Conservation (phyloP, 2,888 invertebrate species). For the Electrophaes corylata region DNA sequence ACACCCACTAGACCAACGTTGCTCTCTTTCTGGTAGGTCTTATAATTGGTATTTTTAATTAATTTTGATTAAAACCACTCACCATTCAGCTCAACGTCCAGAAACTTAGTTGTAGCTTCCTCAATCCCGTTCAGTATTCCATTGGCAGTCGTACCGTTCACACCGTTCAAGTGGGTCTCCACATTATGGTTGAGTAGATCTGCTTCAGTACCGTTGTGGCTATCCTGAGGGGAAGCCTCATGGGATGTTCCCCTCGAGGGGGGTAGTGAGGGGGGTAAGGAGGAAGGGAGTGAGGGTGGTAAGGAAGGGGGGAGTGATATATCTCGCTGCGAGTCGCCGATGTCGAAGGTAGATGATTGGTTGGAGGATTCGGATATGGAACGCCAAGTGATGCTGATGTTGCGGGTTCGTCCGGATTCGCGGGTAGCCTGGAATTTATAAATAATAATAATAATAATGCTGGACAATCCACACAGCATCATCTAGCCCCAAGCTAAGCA, state of each 20-base stretch:
- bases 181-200: slow-evolving; percentile 54
- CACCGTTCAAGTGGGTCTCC: slow-evolving; percentile 49
- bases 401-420: slow-evolving; percentile 64
- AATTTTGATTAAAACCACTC: slow-evolving; percentile 44
- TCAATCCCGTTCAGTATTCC: slow-evolving; percentile 59
- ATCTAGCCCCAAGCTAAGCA: no score
- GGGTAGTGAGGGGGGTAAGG: slow-evolving; percentile 29
- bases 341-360: slow-evolving; percentile 71
- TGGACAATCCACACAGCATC: no score
- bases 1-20: no score
- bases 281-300: slow-evolving; percentile 29
- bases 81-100: slow-evolving; percentile 78
- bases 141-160: slow-evolving; percentile 56
- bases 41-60: no score
- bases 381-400: slow-evolving; percentile 80
- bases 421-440: slow-evolving; percentile 55
- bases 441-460: no score
- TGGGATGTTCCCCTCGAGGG: slow-evolving; percentile 39
- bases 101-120: slow-evolving; percentile 65
- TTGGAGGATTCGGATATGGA: slow-evolving; percentile 80
- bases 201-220: slow-evolving; percentile 50
- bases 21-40: no score
- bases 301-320: slow-evolving; percentile 35
- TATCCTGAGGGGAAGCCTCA: slow-evolving; percentile 53
- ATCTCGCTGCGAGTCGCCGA: slow-evolving; percentile 52